Base-by-base conservation (phyloP, 2,797 vertebrate species). In the Amblyraja radiata region DNA sequence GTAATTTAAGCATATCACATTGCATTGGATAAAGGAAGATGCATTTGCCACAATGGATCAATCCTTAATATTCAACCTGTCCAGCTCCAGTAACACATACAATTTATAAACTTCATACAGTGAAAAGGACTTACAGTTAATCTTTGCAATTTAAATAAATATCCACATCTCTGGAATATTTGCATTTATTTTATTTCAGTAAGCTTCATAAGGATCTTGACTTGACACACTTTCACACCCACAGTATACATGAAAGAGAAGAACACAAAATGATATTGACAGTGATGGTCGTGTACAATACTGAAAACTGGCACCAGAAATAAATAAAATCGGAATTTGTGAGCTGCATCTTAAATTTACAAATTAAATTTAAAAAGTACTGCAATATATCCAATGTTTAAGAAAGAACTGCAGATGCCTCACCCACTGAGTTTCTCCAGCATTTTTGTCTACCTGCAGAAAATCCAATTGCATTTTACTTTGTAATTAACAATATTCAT, bases 151-250 rank as follows among this genome's bases (percentile, higher is more conserved):
- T 74, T 54, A 92, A 92, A 76, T 74, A 39, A 25, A 54, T 74
- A 76, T 74, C 18, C 25, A 36, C 13, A 92, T 25, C 46, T n/a
- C 23, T 92, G 90, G 71, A 92, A 92, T 76, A 39, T 91, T 91
- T 91, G 68, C 90, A 91, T 11, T 92, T 74, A 46, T n/a, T 46
- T 16, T 92, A 39, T 71, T 92, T 76, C 71, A 54, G 90, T 54
- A 76, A 46, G 25, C 71, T 28, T 92, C 39, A 74, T 23, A 91
- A n/a, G 32, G 39, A 71, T 74, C 91, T 74, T 90, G 2, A 65
- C 1, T 36, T 71, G 32, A 68, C 32, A 71, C 32, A 91, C 36
- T 54, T 46, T 92, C 90, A 92, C 71, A 74, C 23, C 23, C 23
- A 76, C 39, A 54, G 39, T 11, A 74, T 23, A 46, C 88, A 71